Evolutionary conservation across 2,797 vertebrate genomes (phyloP).

Genomic region (Cephalopachus bancanus): DNA sequence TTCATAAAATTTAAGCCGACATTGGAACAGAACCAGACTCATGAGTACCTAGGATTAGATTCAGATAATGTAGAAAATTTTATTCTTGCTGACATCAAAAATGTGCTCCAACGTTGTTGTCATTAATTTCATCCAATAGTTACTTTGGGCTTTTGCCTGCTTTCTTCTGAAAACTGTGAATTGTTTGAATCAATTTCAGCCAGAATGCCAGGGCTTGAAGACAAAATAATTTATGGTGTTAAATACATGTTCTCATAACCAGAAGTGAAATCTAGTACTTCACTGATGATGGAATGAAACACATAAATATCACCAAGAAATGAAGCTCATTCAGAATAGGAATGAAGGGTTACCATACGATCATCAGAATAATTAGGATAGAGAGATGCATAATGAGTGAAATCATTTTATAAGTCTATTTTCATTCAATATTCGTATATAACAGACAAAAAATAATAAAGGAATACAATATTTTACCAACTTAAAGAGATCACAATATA

Average conservation of each 20-base stretch:
- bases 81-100: background rate
- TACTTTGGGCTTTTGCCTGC: background rate
- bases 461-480: conserved; percentile 4
- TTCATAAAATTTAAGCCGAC: conserved; percentile 51
- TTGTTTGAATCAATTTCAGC: background rate
- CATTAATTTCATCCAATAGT: conserved; percentile 47
- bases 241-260: background rate
- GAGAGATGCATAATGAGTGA: background rate
- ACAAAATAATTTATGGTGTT: background rate
- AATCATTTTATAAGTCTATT: conserved; percentile 50
- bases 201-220: background rate
- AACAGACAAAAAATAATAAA: background rate
- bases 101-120: conserved; percentile 39
- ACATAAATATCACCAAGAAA: conserved; percentile 22
- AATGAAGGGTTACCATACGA: background rate
- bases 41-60: background rate
- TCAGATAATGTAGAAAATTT: conserved; percentile 44
- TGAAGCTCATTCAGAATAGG: background rate
- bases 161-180: background rate
- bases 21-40: conserved; percentile 38
- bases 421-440: conserved; percentile 16
- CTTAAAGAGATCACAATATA: background rate
- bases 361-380: background rate
- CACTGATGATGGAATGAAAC: background rate
- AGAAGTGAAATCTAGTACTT: conserved; percentile 5